Evolutionary conservation across 2,113 vertebrate species (phyloP).

Genomic region (Platysternon megacephalum): DNA sequence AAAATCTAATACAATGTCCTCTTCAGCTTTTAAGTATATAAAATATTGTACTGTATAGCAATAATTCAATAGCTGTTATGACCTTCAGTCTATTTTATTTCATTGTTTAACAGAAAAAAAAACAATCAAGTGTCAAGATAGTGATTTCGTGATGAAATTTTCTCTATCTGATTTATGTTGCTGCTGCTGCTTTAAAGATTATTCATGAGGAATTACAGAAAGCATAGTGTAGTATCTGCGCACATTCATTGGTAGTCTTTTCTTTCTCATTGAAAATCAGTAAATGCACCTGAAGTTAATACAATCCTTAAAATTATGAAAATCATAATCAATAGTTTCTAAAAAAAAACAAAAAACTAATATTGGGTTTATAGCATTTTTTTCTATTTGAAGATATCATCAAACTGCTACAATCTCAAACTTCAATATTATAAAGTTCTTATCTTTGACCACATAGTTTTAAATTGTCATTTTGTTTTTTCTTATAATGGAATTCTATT

Average conservation of each 20-base stretch:
- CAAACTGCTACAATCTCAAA: conserved; percentile 40
- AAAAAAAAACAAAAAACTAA: conserved; percentile 48
- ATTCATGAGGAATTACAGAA: conserved; percentile 23
- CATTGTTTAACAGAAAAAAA: background rate
- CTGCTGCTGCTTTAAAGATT: background rate
- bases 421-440: background rate
- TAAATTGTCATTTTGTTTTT: background rate
- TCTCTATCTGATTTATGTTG: background rate
- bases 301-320: conserved; percentile 62
- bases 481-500: background rate
- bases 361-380: conserved; percentile 44
- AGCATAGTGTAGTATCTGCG: conserved; percentile 14
- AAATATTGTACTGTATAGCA: background rate
- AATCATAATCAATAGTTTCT: conserved; percentile 56
- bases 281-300: conserved; percentile 44
- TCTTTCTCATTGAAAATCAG: conserved; percentile 43
- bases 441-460: conserved; percentile 15
- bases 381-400: conserved; percentile 56
- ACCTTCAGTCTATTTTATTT: background rate
- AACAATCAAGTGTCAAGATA: background rate
- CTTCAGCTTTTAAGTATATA: background rate
- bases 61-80: background rate
- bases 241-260: conserved; percentile 32
- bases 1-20: background rate
- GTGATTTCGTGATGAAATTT: rapidly evolving